A percentile compares a stretch with the other conserved stretches of the same genome.
Conservation (phyloP, 1,140 invertebrate species). For the Bursaphelenchus mucronatus region DNA sequence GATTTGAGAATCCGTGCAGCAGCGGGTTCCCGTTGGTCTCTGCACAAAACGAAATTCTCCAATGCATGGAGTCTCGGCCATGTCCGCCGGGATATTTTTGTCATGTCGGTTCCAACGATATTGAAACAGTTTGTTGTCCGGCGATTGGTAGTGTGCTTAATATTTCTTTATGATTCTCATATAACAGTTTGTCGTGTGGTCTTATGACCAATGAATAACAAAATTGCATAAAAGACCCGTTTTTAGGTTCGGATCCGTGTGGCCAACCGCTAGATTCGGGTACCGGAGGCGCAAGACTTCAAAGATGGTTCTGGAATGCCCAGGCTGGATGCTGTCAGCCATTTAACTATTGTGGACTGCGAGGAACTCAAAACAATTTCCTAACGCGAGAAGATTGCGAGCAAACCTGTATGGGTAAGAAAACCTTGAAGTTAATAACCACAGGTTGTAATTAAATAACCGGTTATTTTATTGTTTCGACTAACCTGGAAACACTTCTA, state of each 20-base stretch:
- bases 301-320: conserved; percentile 56
- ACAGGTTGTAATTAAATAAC: not conserved
- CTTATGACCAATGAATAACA: conserved; percentile 2
- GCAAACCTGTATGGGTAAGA: conserved; percentile 48
- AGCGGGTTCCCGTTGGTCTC: conserved; percentile 38
- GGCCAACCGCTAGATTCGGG: conserved; percentile 55
- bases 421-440: not conserved
- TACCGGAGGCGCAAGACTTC: conserved; percentile 43
- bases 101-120: conserved; percentile 44
- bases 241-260: conserved; percentile 58
- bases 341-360: conserved; percentile 54
- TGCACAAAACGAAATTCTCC: conserved; percentile 14
- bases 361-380: conserved; percentile 61
- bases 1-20: conserved; percentile 42
- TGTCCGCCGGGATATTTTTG: conserved; percentile 44
- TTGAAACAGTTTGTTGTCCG: conserved; percentile 40
- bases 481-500: not conserved
- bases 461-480: no score
- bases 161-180: not conserved
- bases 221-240: not conserved
- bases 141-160: conserved; percentile 30
- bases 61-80: conserved; percentile 27
- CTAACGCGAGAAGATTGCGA: conserved; percentile 47
- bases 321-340: conserved; percentile 42
- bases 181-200: conserved; percentile 10